These are phyloP conservation scores for Spisula solida DNA, from an alignment of 2,888 invertebrate species.

Conservation along the genomic window DNA sequence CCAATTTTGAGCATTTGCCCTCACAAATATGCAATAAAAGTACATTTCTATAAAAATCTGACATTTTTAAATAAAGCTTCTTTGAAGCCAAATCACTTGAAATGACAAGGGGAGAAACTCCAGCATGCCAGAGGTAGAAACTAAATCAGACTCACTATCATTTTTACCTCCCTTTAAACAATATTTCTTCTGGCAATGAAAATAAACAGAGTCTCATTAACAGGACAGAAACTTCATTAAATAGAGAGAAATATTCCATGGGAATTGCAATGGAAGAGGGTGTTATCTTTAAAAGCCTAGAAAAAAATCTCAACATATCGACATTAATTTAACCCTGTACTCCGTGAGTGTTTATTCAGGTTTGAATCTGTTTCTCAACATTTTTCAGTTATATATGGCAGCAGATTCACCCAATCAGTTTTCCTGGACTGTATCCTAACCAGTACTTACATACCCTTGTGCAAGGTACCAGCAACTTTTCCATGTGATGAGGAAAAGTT, in stretches of 20 bases:
- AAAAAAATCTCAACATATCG: too few relatives aligned
- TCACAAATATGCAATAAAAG: not conserved
- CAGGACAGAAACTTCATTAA: too few relatives aligned
- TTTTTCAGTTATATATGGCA: too few relatives aligned
- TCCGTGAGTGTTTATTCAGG: too few relatives aligned
- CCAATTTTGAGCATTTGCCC: not conserved
- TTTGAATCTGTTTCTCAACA: too few relatives aligned
- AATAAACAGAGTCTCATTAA: too few relatives aligned
- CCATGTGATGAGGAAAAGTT: not conserved
- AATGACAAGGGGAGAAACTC: not conserved
- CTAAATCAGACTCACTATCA: not conserved
- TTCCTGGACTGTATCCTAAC: not conserved
- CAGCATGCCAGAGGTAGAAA: not conserved
- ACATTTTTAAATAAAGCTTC: not conserved
- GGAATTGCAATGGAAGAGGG: too few relatives aligned
- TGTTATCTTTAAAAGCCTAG: too few relatives aligned
- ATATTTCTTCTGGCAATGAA: not conserved
- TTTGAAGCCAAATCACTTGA: not conserved
- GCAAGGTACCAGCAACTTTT: not conserved
- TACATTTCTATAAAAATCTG: not conserved
- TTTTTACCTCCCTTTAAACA: not conserved
- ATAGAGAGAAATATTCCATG: too few relatives aligned
- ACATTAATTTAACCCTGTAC: too few relatives aligned
- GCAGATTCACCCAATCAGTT: not conserved
- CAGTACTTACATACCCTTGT: not conserved